Conservation (phyloP, 2,113 vertebrate genomes). For the Stegostoma tigrinum region DNA sequence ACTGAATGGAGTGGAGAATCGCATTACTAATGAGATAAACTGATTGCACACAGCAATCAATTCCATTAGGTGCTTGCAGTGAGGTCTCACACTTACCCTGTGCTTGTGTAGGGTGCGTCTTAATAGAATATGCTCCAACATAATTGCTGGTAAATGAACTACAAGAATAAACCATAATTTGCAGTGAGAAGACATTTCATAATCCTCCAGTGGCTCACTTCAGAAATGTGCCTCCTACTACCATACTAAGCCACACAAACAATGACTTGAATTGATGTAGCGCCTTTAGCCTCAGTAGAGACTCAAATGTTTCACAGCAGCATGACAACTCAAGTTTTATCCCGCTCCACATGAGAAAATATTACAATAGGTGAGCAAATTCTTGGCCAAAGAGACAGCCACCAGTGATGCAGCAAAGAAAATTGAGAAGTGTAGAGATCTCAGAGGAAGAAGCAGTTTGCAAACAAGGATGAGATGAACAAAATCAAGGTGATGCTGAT, state of each 20-base stretch:
- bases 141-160: constrained; percentile 86
- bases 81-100: constrained; percentile 78
- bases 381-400: not conserved
- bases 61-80: constrained; percentile 72
- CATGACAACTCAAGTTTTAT: not conserved
- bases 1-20: constrained; percentile 51
- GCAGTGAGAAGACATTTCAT: constrained; percentile 51
- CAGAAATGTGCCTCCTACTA: not conserved
- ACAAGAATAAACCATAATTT: constrained; percentile 64
- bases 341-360: not conserved
- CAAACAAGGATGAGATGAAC: not conserved
- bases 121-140: constrained; percentile 69
- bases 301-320: not conserved
- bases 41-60: constrained; percentile 86
- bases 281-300: too few relatives aligned
- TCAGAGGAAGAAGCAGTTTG: not conserved
- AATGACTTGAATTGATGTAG: too few relatives aligned
- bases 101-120: constrained; percentile 68
- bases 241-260: not conserved
- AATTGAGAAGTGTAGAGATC: not conserved
- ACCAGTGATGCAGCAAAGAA: too few relatives aligned
- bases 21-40: constrained; percentile 91
- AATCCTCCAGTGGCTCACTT: constrained; percentile 39
- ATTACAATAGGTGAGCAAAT: not conserved
- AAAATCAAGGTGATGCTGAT: not conserved